These are phyloP conservation scores for Bombus superbus DNA, from an alignment of 1,140 invertebrate species.

Conservation along the genomic window DNA sequence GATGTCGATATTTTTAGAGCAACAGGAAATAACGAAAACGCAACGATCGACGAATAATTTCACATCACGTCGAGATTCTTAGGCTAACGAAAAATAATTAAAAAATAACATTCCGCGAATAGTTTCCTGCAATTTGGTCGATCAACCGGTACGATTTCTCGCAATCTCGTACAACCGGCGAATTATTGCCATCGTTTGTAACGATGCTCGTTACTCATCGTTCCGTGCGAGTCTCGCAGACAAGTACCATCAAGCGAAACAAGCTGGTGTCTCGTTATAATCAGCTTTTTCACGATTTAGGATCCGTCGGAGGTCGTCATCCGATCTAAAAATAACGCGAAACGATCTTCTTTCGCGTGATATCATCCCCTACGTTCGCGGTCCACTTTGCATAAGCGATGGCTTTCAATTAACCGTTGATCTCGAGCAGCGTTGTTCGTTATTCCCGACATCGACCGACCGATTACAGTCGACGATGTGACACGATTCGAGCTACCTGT, in stretches of 20 bases:
- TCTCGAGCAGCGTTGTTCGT: not conserved
- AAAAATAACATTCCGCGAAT: not conserved
- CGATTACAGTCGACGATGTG: conserved; percentile 6
- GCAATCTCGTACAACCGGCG: not conserved
- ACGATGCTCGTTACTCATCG: not conserved
- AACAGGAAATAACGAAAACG: too few species aligned
- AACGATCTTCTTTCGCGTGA: not conserved
- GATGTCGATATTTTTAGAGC: too few species aligned
- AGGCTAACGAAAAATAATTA: not conserved
- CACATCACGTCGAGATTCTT: too few species aligned
- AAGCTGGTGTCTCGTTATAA: not conserved
- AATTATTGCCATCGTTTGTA: not conserved
- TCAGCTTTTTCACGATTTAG: not conserved
- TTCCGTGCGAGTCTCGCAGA: not conserved
- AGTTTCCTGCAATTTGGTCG: not conserved
- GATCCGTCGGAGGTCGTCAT: not conserved
- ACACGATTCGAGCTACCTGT: not conserved
- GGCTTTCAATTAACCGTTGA: conserved; percentile 25
- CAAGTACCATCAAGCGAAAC: not conserved
- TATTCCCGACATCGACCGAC: not conserved
- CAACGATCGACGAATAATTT: too few species aligned
- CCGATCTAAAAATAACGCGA: not conserved
- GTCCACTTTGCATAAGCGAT: conserved; percentile 16
- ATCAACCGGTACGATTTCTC: not conserved
- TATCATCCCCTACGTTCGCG: not conserved